Evolutionary conservation across 2,797 vertebrate species (phyloP).

Genomic region (Tapera naevia): DNA sequence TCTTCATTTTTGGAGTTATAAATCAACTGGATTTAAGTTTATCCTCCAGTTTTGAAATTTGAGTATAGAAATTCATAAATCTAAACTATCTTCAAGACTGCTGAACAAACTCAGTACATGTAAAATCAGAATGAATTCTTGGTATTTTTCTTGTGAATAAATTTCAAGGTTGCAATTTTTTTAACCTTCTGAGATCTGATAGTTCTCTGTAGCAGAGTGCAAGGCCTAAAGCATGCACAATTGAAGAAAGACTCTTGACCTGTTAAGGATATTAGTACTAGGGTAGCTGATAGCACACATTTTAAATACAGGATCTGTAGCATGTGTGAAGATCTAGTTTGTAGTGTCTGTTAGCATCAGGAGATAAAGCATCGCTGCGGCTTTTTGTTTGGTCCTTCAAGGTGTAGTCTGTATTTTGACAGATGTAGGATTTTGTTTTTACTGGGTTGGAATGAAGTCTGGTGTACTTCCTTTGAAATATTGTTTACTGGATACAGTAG

Average conservation of each 20-base stretch:
- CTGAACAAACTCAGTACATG: background rate
- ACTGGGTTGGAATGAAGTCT: background rate
- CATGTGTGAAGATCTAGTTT: background rate
- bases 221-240: background rate
- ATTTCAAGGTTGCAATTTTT: background rate
- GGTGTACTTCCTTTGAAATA: background rate
- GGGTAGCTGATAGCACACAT: background rate
- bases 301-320: background rate
- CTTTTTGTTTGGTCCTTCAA: background rate
- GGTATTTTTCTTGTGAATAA: background rate
- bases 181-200: background rate
- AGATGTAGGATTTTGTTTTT: background rate
- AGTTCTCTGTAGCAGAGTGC: background rate
- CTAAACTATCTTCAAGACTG: background rate
- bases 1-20: background rate
- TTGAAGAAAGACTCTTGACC: background rate
- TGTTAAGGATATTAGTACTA: rapidly evolving
- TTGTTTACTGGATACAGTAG: background rate
- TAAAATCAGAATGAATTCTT: background rate
- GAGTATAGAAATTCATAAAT: background rate
- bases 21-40: background rate
- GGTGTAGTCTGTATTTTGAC: background rate
- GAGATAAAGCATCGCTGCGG: background rate
- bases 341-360: background rate
- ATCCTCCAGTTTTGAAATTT: background rate